These are phyloP conservation scores for Leptinotarsa haldemani DNA, from an alignment of 2,888 invertebrate genomes.

Conservation along the genomic window DNA sequence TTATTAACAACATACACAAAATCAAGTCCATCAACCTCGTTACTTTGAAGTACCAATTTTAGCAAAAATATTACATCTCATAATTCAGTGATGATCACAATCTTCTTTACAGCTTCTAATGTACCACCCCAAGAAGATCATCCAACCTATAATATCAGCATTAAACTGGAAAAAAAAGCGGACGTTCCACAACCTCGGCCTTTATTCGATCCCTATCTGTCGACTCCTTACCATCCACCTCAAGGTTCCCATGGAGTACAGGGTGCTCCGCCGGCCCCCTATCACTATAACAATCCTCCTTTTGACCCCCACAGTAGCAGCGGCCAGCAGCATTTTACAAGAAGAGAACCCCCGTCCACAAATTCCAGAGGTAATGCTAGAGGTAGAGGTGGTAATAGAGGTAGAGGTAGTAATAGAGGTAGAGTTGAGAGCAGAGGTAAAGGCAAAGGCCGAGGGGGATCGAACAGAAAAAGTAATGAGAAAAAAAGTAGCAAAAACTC, in stretches of 20 bases:
- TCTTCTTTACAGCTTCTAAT: slow-evolving; percentile 15
- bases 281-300: neutral
- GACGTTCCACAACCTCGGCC: neutral
- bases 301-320: slow-evolving; percentile 24
- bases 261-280: neutral
- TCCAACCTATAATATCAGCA: slow-evolving; percentile 13
- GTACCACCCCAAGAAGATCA: neutral
- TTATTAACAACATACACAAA: no score
- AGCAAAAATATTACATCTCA: no score
- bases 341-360: neutral
- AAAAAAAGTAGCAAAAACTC: slow-evolving; percentile 32
- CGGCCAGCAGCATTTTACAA: neutral
- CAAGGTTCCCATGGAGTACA: neutral
- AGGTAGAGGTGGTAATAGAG: slow-evolving; percentile 18
- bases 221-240: neutral
- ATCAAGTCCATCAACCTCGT: no score
- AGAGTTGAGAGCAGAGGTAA: neutral
- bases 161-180: slow-evolving; percentile 4
- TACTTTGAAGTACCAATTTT: no score
- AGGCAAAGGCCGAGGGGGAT: no score
- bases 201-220: slow-evolving; percentile 4
- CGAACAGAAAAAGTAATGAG: slow-evolving; percentile 24
- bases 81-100: neutral
- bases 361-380: neutral
- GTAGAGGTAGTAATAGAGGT: slow-evolving; percentile 22